phyloP scores from a whole-genome alignment of 2,888 invertebrate species.

The Ichneumoninae sp. region DNA sequence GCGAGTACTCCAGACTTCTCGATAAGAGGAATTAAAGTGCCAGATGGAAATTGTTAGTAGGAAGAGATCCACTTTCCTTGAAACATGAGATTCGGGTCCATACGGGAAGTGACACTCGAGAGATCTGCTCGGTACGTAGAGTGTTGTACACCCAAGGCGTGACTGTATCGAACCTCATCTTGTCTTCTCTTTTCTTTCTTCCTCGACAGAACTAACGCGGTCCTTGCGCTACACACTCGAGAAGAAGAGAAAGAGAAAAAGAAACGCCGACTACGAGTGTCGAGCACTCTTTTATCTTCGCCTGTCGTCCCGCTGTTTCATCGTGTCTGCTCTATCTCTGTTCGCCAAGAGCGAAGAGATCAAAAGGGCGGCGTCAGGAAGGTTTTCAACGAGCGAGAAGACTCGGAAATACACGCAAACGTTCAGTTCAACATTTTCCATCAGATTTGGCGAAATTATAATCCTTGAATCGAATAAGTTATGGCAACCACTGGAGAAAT shows the following conservation, averaged over 20 bases:
- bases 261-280: slow-evolving; percentile 52
- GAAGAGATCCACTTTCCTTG: slow-evolving; percentile 57
- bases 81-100: slow-evolving; percentile 46
- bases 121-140: slow-evolving; percentile 51
- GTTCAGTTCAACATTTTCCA: neutral
- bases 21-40: slow-evolving; percentile 52
- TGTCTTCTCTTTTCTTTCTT: slow-evolving; percentile 28
- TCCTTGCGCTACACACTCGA: slow-evolving; percentile 42
- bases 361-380: slow-evolving; percentile 56
- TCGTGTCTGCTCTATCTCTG: slow-evolving; percentile 50
- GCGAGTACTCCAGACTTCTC: neutral
- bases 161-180: slow-evolving; percentile 54
- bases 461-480: neutral
- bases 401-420: neutral
- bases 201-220: slow-evolving; percentile 45
- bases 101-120: slow-evolving; percentile 65
- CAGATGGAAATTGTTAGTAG: slow-evolving; percentile 60
- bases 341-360: slow-evolving; percentile 41
- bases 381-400: slow-evolving; percentile 29
- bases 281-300: slow-evolving; percentile 63
- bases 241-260: slow-evolving; percentile 26
- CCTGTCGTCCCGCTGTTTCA: slow-evolving; percentile 59
- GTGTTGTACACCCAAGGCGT: slow-evolving; percentile 56
- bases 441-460: neutral
- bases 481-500: neutral